phyloP scores from a whole-genome alignment of 2,113 vertebrate genomes.

The Myotis davidii region DNA sequence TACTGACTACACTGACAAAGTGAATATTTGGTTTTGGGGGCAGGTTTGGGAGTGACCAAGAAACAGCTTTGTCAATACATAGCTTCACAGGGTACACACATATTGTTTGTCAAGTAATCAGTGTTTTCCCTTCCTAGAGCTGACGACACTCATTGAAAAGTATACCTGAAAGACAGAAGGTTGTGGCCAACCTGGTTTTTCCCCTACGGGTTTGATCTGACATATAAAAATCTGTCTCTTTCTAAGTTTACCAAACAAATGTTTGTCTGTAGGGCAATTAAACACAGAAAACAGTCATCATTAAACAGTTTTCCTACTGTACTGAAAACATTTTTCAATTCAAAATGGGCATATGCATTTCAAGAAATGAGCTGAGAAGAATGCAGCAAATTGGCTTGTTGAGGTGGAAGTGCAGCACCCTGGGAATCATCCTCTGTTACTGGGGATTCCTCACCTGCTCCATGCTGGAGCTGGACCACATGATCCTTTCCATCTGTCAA shows the following conservation, averaged over 20 bases:
- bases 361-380: not conserved
- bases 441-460: not conserved
- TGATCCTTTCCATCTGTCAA: not conserved
- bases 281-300: slow-evolving; percentile 16
- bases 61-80: not conserved
- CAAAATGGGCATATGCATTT: not conserved
- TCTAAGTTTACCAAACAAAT: slow-evolving; percentile 32
- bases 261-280: slow-evolving; percentile 14
- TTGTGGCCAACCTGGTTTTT: not conserved
- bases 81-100: not conserved
- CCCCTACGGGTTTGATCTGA: not conserved
- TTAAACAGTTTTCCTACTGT: not conserved
- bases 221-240: not conserved
- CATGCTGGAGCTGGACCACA: not conserved
- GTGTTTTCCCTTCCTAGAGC: not conserved
- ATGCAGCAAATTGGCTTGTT: not conserved
- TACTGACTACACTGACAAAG: slow-evolving; percentile 9
- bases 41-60: not conserved
- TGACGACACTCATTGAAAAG: not conserved
- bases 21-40: not conserved
- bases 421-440: not conserved
- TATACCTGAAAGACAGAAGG: not conserved
- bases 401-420: not conserved
- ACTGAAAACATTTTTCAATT: slow-evolving; percentile 17
- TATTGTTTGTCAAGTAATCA: not conserved